A percentile compares a stretch with the other conserved stretches of the same genome.
Evolutionary conservation across 2,797 vertebrate species (phyloP).

Genomic region (Poecilia gillii): DNA sequence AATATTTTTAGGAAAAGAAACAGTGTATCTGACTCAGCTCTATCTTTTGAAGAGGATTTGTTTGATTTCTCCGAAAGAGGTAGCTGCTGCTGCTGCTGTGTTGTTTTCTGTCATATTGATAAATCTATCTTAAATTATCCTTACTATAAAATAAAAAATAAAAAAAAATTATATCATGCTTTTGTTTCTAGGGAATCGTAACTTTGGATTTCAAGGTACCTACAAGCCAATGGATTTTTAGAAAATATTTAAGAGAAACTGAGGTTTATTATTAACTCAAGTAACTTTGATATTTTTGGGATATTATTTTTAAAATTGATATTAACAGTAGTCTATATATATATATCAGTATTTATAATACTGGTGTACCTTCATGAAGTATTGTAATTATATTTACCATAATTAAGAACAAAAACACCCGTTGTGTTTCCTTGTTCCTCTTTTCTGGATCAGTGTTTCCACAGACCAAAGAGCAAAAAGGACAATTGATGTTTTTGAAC

Average conservation of each 20-base stretch:
- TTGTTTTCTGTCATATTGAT: not conserved
- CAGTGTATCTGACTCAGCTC: not conserved
- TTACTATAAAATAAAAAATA: not conserved
- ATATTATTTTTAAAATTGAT: not conserved
- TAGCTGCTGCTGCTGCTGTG: slow-evolving; percentile 10
- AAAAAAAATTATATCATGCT: not conserved
- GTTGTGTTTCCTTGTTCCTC: too few relatives aligned
- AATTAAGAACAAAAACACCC: too few relatives aligned
- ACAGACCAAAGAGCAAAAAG: too few relatives aligned
- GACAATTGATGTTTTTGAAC: too few relatives aligned
- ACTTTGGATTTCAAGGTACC: slow-evolving; percentile 9
- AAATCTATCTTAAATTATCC: not conserved
- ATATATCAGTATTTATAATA: too few relatives aligned
- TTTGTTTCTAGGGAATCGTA: slow-evolving; percentile 22
- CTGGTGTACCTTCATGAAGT: too few relatives aligned
- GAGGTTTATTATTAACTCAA: not conserved
- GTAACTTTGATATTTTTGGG: not conserved
- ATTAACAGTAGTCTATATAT: too few relatives aligned
- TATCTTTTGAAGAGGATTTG: slow-evolving; percentile 64
- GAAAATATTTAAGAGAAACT: slow-evolving; percentile 18
- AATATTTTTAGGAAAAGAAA: slow-evolving; percentile 28
- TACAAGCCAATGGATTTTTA: not conserved
- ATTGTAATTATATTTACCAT: too few relatives aligned
- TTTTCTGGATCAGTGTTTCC: too few relatives aligned
- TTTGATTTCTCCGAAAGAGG: slow-evolving; percentile 69